Conservation (phyloP, 92 coral and sea anemone species). For the Bergia puertoricense region DNA sequence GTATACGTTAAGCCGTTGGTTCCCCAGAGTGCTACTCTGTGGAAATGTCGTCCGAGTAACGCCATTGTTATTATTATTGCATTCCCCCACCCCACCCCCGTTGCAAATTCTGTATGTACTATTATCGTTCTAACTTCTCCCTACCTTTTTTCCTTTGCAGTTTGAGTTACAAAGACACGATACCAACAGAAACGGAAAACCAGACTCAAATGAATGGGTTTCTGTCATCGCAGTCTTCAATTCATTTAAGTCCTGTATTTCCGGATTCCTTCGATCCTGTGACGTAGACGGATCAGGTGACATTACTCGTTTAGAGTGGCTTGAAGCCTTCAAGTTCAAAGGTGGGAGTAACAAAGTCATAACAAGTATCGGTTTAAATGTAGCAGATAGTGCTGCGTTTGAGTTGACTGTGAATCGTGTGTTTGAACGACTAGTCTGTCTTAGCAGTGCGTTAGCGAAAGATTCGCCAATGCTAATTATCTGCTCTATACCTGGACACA, state of each 20-base stretch:
- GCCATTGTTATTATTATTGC: too few species aligned
- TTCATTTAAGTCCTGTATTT: conserved; percentile 4
- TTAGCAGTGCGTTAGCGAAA: too few species aligned
- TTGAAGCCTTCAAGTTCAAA: conserved; percentile 11
- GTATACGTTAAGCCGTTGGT: too few species aligned
- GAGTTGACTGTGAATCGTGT: too few species aligned
- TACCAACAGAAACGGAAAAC: conserved; percentile 9
- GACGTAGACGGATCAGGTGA: conserved; percentile 37
- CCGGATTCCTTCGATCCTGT: conserved; percentile 35
- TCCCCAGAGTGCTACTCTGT: too few species aligned
- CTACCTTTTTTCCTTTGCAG: not conserved
- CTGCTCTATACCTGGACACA: too few species aligned
- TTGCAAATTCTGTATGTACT: not conserved
- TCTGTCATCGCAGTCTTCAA: not conserved
- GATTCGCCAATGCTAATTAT: too few species aligned
- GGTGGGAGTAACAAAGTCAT: not conserved
- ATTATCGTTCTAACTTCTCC: not conserved
- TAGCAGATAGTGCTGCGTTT: not conserved
- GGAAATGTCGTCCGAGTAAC: too few species aligned
- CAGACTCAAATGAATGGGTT: not conserved
- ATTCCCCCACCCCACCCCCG: not conserved
- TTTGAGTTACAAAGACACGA: conserved; percentile 14
- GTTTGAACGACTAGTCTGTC: too few species aligned
- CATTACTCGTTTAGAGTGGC: conserved; percentile 31
- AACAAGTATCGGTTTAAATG: not conserved